Evolutionary conservation across 2,797 vertebrate genomes (phyloP).

Genomic region (Knipowitschia caucasica): DNA sequence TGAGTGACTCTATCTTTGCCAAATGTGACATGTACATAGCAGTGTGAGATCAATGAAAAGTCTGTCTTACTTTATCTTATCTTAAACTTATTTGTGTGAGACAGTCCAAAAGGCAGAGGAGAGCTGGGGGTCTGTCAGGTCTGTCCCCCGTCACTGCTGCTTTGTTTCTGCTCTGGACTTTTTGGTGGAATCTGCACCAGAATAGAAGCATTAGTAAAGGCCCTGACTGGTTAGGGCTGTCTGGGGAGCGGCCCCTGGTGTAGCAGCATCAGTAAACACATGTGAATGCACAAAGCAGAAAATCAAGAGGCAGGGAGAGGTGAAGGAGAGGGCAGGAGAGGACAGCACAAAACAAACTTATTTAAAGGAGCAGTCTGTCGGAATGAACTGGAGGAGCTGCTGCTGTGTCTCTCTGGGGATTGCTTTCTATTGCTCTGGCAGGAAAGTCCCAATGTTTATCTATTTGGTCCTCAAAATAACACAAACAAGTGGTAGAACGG

Average conservation of each 20-base stretch:
- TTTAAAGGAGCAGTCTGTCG: too few species aligned
- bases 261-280: conserved; percentile 5
- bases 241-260: conserved; percentile 1
- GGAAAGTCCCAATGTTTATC: too few species aligned
- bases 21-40: too few species aligned
- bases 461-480: too few species aligned
- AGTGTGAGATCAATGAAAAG: too few species aligned
- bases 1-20: too few species aligned
- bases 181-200: not conserved
- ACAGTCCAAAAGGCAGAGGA: not conserved
- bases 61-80: too few species aligned
- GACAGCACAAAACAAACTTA: not conserved
- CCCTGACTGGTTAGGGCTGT: not conserved
- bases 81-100: conserved; percentile 2
- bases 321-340: not conserved
- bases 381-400: too few species aligned
- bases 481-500: too few species aligned
- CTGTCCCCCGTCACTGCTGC: not conserved
- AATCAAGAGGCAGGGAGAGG: not conserved
- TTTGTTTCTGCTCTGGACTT: not conserved
- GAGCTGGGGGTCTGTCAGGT: not conserved
- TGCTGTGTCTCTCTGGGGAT: too few species aligned
- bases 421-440: too few species aligned
- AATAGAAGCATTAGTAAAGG: not conserved
- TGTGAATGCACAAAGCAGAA: not conserved